Evolutionary conservation across 2,113 vertebrate species (phyloP).

Genomic region (Pristiophorus japonicus): DNA sequence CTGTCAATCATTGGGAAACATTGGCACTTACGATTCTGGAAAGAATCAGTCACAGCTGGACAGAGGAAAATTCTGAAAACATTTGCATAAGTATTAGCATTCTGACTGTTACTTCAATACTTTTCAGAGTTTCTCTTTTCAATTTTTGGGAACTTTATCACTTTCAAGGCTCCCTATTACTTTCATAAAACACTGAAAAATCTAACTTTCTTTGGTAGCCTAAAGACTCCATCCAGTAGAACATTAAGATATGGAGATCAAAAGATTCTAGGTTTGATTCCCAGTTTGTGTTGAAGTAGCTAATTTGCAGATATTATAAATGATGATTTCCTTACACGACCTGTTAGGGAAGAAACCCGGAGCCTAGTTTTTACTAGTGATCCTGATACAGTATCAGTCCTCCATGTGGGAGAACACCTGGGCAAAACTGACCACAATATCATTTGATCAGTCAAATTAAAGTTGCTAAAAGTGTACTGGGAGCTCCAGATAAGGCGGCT

Average conservation of each 20-base stretch:
- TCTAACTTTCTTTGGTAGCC: background rate
- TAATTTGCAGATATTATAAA: background rate
- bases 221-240: background rate
- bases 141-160: background rate
- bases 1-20: constrained; percentile 11
- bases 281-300: background rate
- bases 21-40: background rate
- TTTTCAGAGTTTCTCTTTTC: background rate
- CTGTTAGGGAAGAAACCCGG: background rate
- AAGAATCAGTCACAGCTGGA: constrained; percentile 29
- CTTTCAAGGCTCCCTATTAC: background rate
- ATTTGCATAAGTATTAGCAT: background rate
- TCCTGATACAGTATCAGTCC: background rate
- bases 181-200: background rate
- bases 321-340: background rate
- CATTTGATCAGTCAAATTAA: background rate
- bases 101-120: background rate
- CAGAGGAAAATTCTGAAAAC: background rate
- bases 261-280: background rate
- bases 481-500: background rate
- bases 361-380: background rate
- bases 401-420: background rate
- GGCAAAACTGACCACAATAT: background rate
- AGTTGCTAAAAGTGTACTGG: background rate
- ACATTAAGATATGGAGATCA: background rate